These are phyloP conservation scores for Planococcus citri DNA, from an alignment of 1,140 invertebrate species.

Conservation along the genomic window DNA sequence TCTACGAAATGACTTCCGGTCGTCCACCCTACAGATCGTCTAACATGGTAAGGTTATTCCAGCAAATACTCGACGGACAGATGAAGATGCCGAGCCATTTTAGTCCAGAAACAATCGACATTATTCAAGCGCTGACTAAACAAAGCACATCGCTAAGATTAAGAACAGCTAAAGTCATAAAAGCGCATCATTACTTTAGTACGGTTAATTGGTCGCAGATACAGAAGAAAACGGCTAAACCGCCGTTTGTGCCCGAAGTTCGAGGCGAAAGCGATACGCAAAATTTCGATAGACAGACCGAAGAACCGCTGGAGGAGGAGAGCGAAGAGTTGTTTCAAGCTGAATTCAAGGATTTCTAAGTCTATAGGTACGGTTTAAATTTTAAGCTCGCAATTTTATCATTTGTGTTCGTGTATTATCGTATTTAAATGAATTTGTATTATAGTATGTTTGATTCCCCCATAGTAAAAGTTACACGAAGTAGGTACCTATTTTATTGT, in stretches of 20 bases:
- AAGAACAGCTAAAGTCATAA: background rate
- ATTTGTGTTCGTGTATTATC: too few relatives aligned
- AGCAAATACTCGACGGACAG: background rate
- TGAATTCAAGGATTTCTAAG: constrained; percentile 2
- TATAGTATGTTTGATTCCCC: too few relatives aligned
- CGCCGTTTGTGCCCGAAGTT: background rate
- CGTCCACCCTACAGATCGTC: constrained; percentile 70
- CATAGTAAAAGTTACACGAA: too few relatives aligned
- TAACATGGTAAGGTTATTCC: constrained; percentile 77
- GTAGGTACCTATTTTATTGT: too few relatives aligned
- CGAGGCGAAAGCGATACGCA: background rate
- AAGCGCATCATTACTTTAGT: background rate
- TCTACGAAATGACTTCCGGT: constrained; percentile 74
- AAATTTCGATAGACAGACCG: background rate
- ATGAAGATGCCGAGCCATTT: background rate
- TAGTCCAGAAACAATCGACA: background rate
- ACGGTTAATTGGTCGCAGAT: background rate
- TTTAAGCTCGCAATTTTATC: too few relatives aligned
- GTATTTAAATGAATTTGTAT: too few relatives aligned
- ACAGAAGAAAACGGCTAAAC: background rate
- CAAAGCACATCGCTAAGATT: background rate
- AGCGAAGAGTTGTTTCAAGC: background rate
- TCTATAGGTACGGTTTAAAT: too few relatives aligned
- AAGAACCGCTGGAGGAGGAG: background rate
- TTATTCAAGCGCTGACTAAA: background rate